These are phyloP conservation scores for Hypotaenidia philippensis DNA, from an alignment of 2,797 vertebrate species.

Conservation along the genomic window DNA sequence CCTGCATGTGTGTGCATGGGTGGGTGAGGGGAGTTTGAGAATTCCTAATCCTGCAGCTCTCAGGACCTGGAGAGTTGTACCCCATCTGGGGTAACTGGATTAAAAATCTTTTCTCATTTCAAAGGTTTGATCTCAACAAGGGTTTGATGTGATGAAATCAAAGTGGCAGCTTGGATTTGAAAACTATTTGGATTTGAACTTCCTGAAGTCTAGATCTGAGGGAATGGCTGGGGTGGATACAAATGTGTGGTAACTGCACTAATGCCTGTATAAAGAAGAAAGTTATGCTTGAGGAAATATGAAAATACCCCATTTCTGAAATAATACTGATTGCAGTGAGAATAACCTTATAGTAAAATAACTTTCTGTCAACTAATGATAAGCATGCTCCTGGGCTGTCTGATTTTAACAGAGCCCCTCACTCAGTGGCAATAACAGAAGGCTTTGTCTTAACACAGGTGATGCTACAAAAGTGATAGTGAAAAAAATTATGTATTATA, in stretches of 20 bases:
- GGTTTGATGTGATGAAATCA: conserved; percentile 96
- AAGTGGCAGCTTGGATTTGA: conserved; percentile 94
- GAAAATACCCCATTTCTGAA: neutral
- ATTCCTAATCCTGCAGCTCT: conserved; percentile 84
- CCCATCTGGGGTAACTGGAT: conserved; percentile 90
- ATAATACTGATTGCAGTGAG: neutral
- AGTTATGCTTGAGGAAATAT: conserved; percentile 16
- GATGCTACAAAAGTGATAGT: neutral
- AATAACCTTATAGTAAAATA: neutral
- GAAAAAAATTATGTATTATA: neutral
- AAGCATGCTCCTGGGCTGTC: neutral
- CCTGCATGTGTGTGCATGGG: neutral
- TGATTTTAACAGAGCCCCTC: neutral
- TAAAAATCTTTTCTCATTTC: conserved; percentile 95
- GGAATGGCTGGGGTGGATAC: conserved; percentile 45
- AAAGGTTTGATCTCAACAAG: conserved; percentile 96
- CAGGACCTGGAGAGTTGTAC: conserved; percentile 84
- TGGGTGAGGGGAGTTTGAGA: conserved; percentile 77
- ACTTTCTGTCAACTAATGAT: neutral
- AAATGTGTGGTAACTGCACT: conserved; percentile 33
- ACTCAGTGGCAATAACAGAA: neutral
- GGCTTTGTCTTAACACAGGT: neutral
- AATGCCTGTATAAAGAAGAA: conserved; percentile 19
- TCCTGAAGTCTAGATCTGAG: conserved; percentile 74
- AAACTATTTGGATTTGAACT: conserved; percentile 86